phyloP scores from a whole-genome alignment of 1,140 invertebrate genomes.

The Diuraphis noxia region DNA sequence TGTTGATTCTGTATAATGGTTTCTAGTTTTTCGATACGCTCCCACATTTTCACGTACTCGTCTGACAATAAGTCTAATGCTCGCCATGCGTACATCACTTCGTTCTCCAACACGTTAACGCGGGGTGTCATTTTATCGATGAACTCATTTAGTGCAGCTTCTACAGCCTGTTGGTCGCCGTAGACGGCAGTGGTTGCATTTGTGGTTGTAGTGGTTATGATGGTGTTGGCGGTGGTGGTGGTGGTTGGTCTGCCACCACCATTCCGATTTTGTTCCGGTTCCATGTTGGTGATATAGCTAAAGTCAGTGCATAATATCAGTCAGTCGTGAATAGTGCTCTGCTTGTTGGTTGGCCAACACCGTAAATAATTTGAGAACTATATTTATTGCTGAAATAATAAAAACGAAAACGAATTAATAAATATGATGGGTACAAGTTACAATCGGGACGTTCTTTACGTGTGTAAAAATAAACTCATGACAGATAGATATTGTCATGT shows the following conservation, averaged over 20 bases:
- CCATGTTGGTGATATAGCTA: conserved; percentile 22
- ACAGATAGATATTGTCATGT: neutral
- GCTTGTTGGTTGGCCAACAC: neutral
- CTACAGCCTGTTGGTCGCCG: conserved; percentile 18
- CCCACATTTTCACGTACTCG: conserved; percentile 94
- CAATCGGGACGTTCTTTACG: neutral
- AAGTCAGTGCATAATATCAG: neutral
- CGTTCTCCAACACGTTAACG: conserved; percentile 22
- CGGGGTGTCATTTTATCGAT: conserved; percentile 27
- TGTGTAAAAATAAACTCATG: neutral
- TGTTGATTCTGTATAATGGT: conserved; percentile 86
- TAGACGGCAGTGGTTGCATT: neutral
- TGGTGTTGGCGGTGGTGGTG: neutral
- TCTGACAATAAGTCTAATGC: conserved; percentile 86
- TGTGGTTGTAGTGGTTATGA: neutral
- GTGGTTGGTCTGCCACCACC: conserved; percentile 16
- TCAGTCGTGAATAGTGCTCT: neutral
- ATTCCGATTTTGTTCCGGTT: conserved; percentile 33
- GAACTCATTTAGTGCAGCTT: conserved; percentile 19
- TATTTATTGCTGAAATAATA: neutral
- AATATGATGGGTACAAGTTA: neutral
- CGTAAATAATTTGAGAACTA: neutral
- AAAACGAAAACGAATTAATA: neutral
- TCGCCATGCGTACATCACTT: conserved; percentile 74
- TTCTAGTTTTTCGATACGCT: conserved; percentile 87